These are phyloP conservation scores for Electrophaes corylata DNA, from an alignment of 2,888 invertebrate species.

Conservation along the genomic window DNA sequence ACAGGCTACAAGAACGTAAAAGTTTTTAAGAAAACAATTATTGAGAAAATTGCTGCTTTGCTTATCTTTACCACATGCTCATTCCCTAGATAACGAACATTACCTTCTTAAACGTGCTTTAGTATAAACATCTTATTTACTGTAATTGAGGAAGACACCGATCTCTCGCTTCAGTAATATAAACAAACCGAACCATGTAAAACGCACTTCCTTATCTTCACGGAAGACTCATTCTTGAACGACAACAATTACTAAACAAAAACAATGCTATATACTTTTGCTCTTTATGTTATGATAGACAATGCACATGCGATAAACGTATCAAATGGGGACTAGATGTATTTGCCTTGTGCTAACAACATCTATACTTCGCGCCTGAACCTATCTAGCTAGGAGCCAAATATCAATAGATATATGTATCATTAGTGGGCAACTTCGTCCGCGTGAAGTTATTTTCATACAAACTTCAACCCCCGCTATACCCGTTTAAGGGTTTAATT, in stretches of 20 bases:
- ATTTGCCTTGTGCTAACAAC: constrained; percentile 5
- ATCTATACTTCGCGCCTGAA: neutral
- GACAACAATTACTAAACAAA: constrained; percentile 44
- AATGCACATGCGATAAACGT: constrained; percentile 15
- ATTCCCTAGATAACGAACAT: neutral
- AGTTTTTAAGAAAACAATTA: neutral
- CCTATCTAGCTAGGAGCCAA: neutral
- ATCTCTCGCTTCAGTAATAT: constrained; percentile 47
- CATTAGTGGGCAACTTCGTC: no score
- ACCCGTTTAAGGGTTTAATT: no score
- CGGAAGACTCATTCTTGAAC: constrained; percentile 59
- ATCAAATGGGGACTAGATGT: constrained; percentile 14
- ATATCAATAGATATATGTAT: neutral
- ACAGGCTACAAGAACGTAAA: neutral
- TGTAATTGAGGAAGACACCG: constrained; percentile 43
- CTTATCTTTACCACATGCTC: neutral
- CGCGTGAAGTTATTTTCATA: no score
- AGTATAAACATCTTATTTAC: neutral
- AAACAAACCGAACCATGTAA: constrained; percentile 49
- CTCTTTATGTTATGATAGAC: constrained; percentile 19
- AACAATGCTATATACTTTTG: constrained; percentile 19
- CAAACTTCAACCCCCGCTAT: no score
- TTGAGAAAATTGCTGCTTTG: neutral
- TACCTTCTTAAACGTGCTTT: neutral
- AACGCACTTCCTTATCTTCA: constrained; percentile 66